Evolutionary conservation across 2,888 invertebrate species (phyloP), one percentile per base, ranked within the genome.

Genomic region (Diachrysia chrysitis): DNA sequence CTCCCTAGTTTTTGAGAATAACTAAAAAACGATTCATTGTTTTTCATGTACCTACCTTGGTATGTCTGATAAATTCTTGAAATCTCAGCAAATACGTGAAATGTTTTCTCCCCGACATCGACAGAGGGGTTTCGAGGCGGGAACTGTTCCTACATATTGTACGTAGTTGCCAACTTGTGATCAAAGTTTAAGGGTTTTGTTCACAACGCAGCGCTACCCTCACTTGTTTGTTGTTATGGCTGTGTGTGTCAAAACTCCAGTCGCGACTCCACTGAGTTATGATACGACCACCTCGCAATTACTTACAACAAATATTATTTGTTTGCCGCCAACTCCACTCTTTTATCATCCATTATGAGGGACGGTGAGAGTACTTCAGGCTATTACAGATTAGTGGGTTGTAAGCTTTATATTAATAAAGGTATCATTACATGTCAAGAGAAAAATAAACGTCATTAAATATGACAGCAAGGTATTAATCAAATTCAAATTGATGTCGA

Each of bases 111-210:
- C 23, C 53, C 56, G 58, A 65, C n/a, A 53, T 55, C 46, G 21
- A 58, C 23, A 21, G 53, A 64, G 64, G 35, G 51, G 56, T 21
- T 56, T 35, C 68, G 72, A 63, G 63, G 59, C 62, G 54, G 60
- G 61, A 25, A 48, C 63, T 21, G 25, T 37, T 56, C 21, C 42
- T n/a, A 66, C 25, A 66, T 65, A 75, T 58, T 51, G 46, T 21
- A 17, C 48, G 51, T 62, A 62, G 70, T 71, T 63, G 63, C 61
- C 58, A 76, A 76, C 73, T 73, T 62, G 78, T 76, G 74, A 67
- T 77, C 72, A 69, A 78, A 84, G 78, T 84, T 84, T 70, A 76
- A 81, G 83, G 79, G 83, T 79, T 71, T 77, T 68, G 70, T 79
- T 81, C 73, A 64, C 79, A 73, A 83, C 83, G 72, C 82, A 81